Evolutionary conservation across 2,888 invertebrate genomes (phyloP).

Genomic region (Eudasyphora cyanicolor): DNA sequence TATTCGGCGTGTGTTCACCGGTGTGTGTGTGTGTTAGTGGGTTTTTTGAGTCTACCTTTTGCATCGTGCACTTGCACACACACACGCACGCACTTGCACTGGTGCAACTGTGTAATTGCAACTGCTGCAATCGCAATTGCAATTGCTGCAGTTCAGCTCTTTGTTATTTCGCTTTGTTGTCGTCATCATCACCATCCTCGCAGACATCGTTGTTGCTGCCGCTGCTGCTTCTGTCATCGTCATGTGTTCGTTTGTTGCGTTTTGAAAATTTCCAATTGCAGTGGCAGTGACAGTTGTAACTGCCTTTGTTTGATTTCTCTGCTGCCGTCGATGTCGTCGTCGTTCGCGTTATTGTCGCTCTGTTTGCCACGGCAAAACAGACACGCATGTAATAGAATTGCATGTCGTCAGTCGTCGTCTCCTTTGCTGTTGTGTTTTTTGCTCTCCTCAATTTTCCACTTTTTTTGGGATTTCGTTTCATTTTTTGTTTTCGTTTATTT

Average conservation of each 20-base stretch:
- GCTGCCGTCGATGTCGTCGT: constrained; percentile 34
- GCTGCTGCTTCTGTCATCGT: no score
- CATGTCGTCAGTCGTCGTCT: constrained; percentile 17
- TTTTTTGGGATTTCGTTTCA: constrained; percentile 66
- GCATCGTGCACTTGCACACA: constrained; percentile 39
- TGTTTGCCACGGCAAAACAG: constrained; percentile 65
- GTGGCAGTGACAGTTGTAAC: constrained; percentile 63
- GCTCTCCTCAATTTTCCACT: no score
- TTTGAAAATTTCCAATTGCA: constrained; percentile 24
- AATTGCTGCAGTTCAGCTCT: constrained; percentile 62
- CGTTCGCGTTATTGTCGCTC: constrained; percentile 20
- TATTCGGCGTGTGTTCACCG: constrained; percentile 59
- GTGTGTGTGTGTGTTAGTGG: not conserved
- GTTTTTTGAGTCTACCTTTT: constrained; percentile 62
- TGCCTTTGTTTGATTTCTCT: constrained; percentile 51
- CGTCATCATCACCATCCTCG: constrained; percentile 2
- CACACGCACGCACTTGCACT: constrained; percentile 29
- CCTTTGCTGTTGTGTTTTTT: constrained; percentile 15
- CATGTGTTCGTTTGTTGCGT: constrained; percentile 32
- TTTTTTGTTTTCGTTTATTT: constrained; percentile 50
- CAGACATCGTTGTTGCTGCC: no score
- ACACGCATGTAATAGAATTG: constrained; percentile 67
- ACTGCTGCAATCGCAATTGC: constrained; percentile 41
- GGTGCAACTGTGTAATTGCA: not conserved
- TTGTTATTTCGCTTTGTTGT: constrained; percentile 6